phyloP scores from a whole-genome alignment of 2,113 vertebrate species.

The Scolopax mira region DNA sequence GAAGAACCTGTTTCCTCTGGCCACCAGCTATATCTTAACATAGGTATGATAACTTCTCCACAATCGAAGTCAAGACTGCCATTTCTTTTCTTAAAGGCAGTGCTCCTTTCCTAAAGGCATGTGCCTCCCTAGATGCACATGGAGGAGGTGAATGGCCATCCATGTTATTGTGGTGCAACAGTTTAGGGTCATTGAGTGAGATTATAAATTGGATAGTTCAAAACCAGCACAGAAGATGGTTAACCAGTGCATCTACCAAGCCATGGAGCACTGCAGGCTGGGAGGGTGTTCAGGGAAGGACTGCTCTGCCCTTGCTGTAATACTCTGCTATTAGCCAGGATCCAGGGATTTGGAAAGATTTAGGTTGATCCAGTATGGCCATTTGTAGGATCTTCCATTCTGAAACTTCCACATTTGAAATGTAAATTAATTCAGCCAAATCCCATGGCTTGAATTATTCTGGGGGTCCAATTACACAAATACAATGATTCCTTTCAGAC shows the following conservation, averaged over 20 bases:
- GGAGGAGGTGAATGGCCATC: not conserved
- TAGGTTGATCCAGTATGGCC: not conserved
- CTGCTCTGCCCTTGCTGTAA: fast-evolving
- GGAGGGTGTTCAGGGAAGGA: not conserved
- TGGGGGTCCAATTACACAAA: not conserved
- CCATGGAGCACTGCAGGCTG: not conserved
- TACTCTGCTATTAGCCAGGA: not conserved
- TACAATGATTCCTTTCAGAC: not conserved
- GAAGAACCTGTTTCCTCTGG: not conserved
- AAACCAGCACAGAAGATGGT: not conserved
- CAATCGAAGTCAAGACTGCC: not conserved
- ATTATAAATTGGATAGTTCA: not conserved
- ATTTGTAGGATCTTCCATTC: not conserved
- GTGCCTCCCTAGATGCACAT: not conserved
- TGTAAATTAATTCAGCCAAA: not conserved
- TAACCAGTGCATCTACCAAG: not conserved
- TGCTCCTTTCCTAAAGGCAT: too few species aligned
- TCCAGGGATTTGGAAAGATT: not conserved
- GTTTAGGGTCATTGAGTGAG: not conserved
- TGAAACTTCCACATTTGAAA: not conserved
- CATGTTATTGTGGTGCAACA: not conserved
- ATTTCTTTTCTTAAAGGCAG: not conserved
- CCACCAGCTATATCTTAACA: not conserved
- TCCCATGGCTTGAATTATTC: not conserved
- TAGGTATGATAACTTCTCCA: not conserved